A percentile compares a stretch with the other conserved stretches of the same genome.
Conservation (phyloP, 2,113 vertebrate species). For the Mirza zaza region DNA sequence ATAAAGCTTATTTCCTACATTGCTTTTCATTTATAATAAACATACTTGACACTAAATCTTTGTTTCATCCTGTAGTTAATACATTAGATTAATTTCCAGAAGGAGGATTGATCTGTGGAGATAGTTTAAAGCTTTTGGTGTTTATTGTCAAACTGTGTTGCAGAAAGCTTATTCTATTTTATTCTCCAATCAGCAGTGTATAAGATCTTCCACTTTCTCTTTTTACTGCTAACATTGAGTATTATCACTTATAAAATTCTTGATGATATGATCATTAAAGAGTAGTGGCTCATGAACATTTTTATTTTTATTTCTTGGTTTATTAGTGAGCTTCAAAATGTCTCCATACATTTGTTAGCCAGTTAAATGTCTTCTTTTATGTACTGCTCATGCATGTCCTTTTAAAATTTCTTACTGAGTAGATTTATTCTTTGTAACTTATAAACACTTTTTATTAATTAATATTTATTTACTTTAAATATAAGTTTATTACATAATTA, state of each 20-base stretch:
- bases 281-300: background rate
- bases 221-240: background rate
- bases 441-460: background rate
- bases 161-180: background rate
- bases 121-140: background rate
- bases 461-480: background rate
- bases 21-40: conserved; percentile 11
- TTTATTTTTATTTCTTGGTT: conserved; percentile 38
- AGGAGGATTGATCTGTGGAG: background rate
- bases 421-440: background rate
- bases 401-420: background rate
- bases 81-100: background rate
- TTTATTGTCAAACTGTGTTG: background rate
- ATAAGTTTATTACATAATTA: background rate
- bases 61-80: conserved; percentile 15
- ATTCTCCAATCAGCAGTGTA: background rate
- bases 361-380: conserved; percentile 30
- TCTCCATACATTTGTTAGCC: background rate
- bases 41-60: background rate
- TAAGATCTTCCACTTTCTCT: conserved; percentile 18
- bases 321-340: conserved; percentile 7
- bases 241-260: conserved; percentile 22
- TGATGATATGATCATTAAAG: conserved; percentile 21
- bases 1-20: background rate
- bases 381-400: background rate